Conservation (phyloP, 2,797 vertebrate species). For the Scomberomorus guttatus region DNA sequence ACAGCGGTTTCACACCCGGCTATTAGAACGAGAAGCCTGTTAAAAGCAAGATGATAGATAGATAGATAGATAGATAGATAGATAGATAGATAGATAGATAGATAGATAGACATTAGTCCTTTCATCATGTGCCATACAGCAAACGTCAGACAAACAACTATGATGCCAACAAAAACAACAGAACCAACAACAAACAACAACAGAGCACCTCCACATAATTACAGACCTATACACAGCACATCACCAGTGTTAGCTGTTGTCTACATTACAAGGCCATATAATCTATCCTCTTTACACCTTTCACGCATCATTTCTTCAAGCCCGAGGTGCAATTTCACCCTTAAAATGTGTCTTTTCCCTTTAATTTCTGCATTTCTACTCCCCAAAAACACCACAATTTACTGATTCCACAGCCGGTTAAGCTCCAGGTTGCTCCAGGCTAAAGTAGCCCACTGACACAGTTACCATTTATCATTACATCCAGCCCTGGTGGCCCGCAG, state of each 20-base stretch:
- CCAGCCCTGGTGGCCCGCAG: neutral
- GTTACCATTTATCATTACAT: neutral
- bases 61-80: too few relatives aligned
- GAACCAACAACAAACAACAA: too few relatives aligned
- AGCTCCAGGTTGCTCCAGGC: conserved; percentile 3
- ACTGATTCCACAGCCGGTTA: neutral
- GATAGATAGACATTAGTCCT: too few relatives aligned
- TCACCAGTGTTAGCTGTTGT: neutral
- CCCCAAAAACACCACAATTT: neutral
- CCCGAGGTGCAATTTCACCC: too few relatives aligned
- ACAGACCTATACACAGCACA: too few relatives aligned
- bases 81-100: too few relatives aligned
- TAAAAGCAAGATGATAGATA: neutral
- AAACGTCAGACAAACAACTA: too few relatives aligned
- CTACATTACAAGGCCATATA: neutral
- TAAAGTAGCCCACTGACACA: conserved; percentile 49
- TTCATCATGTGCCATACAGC: too few relatives aligned
- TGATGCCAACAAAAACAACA: too few relatives aligned
- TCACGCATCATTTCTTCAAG: neutral
- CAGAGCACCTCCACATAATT: too few relatives aligned
- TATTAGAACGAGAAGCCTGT: neutral
- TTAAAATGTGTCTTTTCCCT: neutral
- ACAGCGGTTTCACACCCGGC: neutral
- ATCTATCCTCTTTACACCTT: neutral
- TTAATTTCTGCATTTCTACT: neutral